A percentile compares a stretch with the other conserved stretches of the same genome.
Evolutionary conservation across 2,888 invertebrate genomes (phyloP).

Genomic region (Tetrapedia diversipes): DNA sequence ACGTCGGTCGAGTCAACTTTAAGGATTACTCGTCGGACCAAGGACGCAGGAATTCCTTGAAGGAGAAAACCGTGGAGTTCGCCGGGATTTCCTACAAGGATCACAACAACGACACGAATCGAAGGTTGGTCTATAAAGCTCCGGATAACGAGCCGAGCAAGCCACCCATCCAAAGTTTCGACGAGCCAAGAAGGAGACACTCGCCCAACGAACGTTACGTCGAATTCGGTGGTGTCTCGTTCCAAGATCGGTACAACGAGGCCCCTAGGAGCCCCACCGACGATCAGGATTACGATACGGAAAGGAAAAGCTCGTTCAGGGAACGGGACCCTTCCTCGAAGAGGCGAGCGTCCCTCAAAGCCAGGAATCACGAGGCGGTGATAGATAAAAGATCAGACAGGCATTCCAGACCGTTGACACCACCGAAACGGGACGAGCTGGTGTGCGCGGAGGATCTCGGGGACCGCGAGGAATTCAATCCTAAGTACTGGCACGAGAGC

Average conservation of each 20-base stretch:
- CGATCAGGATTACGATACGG: slow-evolving; percentile 37
- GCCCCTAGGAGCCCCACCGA: slow-evolving; percentile 13
- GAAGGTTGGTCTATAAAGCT: slow-evolving; percentile 8
- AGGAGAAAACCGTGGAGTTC: slow-evolving; percentile 58
- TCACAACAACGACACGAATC: slow-evolving; percentile 26
- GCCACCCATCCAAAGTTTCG: slow-evolving; percentile 27
- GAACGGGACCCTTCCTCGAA: slow-evolving; percentile 48
- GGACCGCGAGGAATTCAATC: slow-evolving; percentile 56
- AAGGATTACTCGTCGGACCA: slow-evolving; percentile 35
- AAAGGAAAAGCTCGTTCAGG: slow-evolving; percentile 33
- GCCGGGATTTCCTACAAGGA: slow-evolving; percentile 51
- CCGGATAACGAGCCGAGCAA: slow-evolving; percentile 24
- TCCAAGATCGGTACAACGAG: slow-evolving; percentile 23
- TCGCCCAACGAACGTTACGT: slow-evolving; percentile 59
- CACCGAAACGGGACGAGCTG: slow-evolving; percentile 64
- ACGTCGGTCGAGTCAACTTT: slow-evolving; percentile 30
- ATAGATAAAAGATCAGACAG: slow-evolving; percentile 65
- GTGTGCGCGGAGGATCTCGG: slow-evolving; percentile 32
- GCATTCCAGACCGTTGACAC: slow-evolving; percentile 77
- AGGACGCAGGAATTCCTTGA: slow-evolving; percentile 49
- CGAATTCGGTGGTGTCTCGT: slow-evolving; percentile 55
- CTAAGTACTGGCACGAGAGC: slow-evolving; percentile 74
- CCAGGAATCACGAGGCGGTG: slow-evolving; percentile 38
- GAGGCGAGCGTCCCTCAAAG: slow-evolving; percentile 38
- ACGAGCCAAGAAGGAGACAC: slow-evolving; percentile 39